Evolutionary conservation across 2,888 invertebrate species (phyloP).

Genomic region (Tachina lurida): DNA sequence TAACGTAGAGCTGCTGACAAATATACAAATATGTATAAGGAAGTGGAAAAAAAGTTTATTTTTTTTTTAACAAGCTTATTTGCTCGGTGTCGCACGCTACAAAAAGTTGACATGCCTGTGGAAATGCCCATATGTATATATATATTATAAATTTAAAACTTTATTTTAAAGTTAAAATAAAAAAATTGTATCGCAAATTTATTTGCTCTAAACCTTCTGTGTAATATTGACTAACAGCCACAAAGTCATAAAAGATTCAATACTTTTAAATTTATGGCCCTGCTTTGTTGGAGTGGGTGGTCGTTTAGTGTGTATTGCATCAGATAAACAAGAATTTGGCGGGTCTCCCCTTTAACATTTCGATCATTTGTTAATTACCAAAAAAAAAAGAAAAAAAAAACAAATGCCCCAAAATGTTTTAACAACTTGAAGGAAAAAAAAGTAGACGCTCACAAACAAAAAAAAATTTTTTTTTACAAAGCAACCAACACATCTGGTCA

Average conservation of each 20-base stretch:
- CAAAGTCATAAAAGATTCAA: conserved; percentile 67
- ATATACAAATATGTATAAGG: no score
- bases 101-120: no score
- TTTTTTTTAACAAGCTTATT: no score
- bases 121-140: no score
- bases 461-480: neutral
- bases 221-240: neutral
- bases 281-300: conserved; percentile 41
- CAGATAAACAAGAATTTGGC: conserved; percentile 67
- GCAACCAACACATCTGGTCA: conserved; percentile 37
- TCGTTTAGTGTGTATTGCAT: conserved; percentile 47
- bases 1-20: no score
- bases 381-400: conserved; percentile 10
- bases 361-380: conserved; percentile 65
- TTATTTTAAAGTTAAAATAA: no score
- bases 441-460: neutral
- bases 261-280: conserved; percentile 16
- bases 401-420: conserved; percentile 28
- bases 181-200: neutral
- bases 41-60: no score
- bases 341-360: conserved; percentile 69
- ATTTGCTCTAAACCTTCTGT: neutral
- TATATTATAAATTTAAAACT: no score
- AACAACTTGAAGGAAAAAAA: conserved; percentile 43
- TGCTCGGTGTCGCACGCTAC: no score